Evolutionary conservation across 2,113 vertebrate genomes (phyloP), one percentile per base, ranked within the genome.

Genomic region (Progne subis): DNA sequence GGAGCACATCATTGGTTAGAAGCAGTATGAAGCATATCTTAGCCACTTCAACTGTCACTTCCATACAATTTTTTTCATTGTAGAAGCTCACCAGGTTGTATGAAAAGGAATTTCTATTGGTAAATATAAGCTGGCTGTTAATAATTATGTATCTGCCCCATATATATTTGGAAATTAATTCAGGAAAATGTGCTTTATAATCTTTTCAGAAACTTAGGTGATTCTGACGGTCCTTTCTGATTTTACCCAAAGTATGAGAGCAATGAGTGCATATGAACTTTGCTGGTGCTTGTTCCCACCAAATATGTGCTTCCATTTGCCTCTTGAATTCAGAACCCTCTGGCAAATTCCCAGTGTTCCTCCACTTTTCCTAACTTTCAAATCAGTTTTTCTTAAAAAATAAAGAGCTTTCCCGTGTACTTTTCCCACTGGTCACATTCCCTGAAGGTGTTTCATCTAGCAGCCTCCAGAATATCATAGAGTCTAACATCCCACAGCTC

Each of bases 341-440:
- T 59, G 19, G 3, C 17, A 63, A 79, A 80, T 55, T 60, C n/a
- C 12, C 7, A 44, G 4, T 24, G 7, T 6, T 86, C 28, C 9
- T 79, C n/a, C 28, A 59, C 6, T 43, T 28, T 52, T 72, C 29
- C 9, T 60, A 64, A 43, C 4, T 2, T 77, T 63, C 55, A 47
- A 64, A 72, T 53, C 63, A 71, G 1, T 25, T 77, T 83, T 80
- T 37, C 21, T 64, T 11, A n/a, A 32, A 56, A 67, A 24, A 0
- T 2, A 34, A 55, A 8, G 5, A 59, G 1, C 8, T 56, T 11
- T 86, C 21, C 24, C 16, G 2, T 16, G 11, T n/a, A n/a, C 3
- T 50, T 76, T 34, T 60, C 5, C 5, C 9, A 3, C 50, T 72
- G 34, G 13, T 46, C 4, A 4, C 5, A 25, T 71, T 75, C 4